Conservation (phyloP, 1,140 invertebrate genomes). For the Megalonaias nervosa region DNA sequence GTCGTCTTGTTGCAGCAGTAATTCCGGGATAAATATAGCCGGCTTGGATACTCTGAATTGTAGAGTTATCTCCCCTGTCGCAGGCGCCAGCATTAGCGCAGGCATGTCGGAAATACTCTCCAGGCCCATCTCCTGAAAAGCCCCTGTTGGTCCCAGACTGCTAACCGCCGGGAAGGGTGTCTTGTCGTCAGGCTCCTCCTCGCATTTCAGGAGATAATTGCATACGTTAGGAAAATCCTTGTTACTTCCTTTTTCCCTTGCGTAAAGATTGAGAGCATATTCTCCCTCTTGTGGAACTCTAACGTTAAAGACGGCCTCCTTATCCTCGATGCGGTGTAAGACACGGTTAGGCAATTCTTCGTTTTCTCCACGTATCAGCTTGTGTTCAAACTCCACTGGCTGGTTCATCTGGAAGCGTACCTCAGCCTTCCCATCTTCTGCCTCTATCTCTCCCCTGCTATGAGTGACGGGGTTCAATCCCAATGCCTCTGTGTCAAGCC, state of each 20-base stretch:
- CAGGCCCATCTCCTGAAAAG: slow-evolving; percentile 42
- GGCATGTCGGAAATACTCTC: slow-evolving; percentile 40
- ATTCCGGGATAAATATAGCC: slow-evolving; percentile 33
- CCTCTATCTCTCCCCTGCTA: slow-evolving; percentile 45
- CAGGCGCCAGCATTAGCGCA: slow-evolving; percentile 34
- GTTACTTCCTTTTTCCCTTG: slow-evolving; percentile 42
- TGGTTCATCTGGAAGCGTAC: slow-evolving; percentile 47
- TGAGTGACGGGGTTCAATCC: slow-evolving; percentile 50
- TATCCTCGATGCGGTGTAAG: slow-evolving; percentile 44
- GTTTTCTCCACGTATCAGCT: slow-evolving; percentile 45
- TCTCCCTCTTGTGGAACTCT: slow-evolving; percentile 48
- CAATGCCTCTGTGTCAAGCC: slow-evolving; percentile 49
- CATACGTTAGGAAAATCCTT: slow-evolving; percentile 48
- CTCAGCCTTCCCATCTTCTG: slow-evolving; percentile 52
- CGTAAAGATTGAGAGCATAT: slow-evolving; percentile 50
- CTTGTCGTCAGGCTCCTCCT: slow-evolving; percentile 49
- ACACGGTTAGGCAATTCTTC: slow-evolving; percentile 39
- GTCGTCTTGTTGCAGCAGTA: slow-evolving; percentile 30
- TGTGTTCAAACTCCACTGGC: slow-evolving; percentile 51
- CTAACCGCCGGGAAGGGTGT: slow-evolving; percentile 46
- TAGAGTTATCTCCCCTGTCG: slow-evolving; percentile 45
- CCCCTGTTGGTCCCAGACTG: slow-evolving; percentile 38
- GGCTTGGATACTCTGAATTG: slow-evolving; percentile 36
- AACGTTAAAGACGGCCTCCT: slow-evolving; percentile 46
- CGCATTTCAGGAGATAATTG: slow-evolving; percentile 48